These are phyloP conservation scores for Coregonus ussuriensis DNA, from an alignment of 2,797 vertebrate species.

Conservation along the genomic window DNA sequence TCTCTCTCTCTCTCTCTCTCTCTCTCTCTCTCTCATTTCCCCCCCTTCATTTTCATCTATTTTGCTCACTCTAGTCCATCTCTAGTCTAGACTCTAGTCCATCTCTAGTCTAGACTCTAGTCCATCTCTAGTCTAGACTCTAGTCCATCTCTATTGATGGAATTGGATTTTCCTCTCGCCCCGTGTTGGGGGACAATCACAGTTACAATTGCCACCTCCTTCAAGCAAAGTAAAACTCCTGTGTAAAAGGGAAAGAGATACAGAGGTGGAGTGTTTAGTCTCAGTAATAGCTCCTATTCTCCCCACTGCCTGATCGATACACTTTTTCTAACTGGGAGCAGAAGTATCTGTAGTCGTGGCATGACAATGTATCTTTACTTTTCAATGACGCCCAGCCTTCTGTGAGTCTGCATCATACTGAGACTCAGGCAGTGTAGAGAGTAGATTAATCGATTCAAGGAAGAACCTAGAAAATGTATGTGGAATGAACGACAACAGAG, in stretches of 20 bases:
- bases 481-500: background rate
- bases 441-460: too few relatives aligned
- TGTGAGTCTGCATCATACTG: too few relatives aligned
- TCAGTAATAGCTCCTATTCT: slow-evolving; percentile 51
- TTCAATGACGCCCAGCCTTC: background rate
- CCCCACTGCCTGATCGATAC: slow-evolving; percentile 2
- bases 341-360: background rate
- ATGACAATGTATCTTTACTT: background rate
- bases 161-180: slow-evolving; percentile 72
- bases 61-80: slow-evolving; percentile 45
- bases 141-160: slow-evolving; percentile 56
- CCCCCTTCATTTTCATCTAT: slow-evolving; percentile 28
- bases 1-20: too few relatives aligned
- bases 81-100: too few relatives aligned
- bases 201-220: slow-evolving; percentile 65
- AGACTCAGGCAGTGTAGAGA: too few relatives aligned
- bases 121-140: too few relatives aligned
- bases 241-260: slow-evolving; percentile 63
- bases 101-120: too few relatives aligned
- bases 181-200: slow-evolving; percentile 62
- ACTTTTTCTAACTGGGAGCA: background rate
- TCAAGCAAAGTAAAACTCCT: slow-evolving; percentile 57
- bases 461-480: background rate
- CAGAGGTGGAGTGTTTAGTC: slow-evolving; percentile 57
- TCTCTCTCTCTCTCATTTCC: background rate